Evolutionary conservation across 2,113 vertebrate species (phyloP), one percentile per base, ranked within the genome.

Genomic region (Clinocottus analis): DNA sequence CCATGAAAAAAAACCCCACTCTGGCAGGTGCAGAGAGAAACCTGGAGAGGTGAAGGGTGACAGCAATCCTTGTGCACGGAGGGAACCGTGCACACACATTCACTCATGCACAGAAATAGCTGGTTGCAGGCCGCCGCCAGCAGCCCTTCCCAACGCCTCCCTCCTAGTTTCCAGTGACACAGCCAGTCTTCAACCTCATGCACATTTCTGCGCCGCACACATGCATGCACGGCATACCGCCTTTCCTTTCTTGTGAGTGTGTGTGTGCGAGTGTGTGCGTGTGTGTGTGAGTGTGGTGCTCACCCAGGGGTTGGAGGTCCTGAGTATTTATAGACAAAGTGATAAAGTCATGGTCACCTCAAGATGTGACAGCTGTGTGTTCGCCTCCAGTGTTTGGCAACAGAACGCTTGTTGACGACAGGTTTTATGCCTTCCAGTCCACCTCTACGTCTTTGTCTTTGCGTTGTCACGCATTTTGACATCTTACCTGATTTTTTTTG

Each of bases 311-410:
- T 69, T 25, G 29, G 73, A 68, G 84, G 85, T 65, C 77, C 68
- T 4, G 3, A 13, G 55, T 92, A 91, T 89, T 91, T 91, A 85
- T 89, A 89, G 85, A 27, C 64, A 25, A 49, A 84, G 72, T 53
- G 71, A 88, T 80, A 67, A 43, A 78, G 82, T 84, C 58, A 59
- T 72, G 79, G 83, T 87, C 60, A 67, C 75, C 25, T 63, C 7
- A 73, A 78, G 75, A 88, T 82, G 25, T 60, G 62, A 81, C 86
- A 86, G 89, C 84, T 91, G 87, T 83, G 63, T 70, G 49, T 60
- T 61, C 21, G 9, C 56, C 45, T 69, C 67, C 67, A 41, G 31
- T 60, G 49, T 75, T 71, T 43, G 69, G 75, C 70, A 51, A 67
- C 23, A 25, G 7, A 41, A 3, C 13, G n/a, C 33, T 41, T 72